Base-by-base conservation (phyloP, 2,888 invertebrate genomes). In the Cistogaster globosa region DNA sequence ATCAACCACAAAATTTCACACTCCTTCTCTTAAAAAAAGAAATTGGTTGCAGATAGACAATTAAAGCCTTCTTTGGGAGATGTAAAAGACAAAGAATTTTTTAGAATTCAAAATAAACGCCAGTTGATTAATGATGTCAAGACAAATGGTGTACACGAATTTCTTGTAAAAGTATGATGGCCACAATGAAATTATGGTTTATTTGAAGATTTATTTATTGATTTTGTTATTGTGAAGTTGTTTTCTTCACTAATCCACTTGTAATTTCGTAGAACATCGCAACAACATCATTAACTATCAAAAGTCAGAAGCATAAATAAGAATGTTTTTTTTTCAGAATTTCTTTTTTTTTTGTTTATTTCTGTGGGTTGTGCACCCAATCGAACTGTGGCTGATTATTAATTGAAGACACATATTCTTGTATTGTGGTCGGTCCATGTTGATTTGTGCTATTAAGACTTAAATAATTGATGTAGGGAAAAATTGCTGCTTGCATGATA, bases 241-340 rank as follows among this genome's bases (percentile, higher is more conserved):
- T 68, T 58, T 22, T 74, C 42, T 57, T 32, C 62, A 69, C 57
- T 77, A 76, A 85, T 78, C 78, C 69, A 78, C 85, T 85, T 85
- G 85, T 82, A 78, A 78, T 71, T 82, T 69, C 55, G 42, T 69
- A 69, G 85, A 85, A 81, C 42, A 75, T 57, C 11, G 58, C 81
- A 86, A 86, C 86, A 84, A 87, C 87, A 90, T 88, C 88, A 90
- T 89, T 67, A 80, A 58, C 38, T 51, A 58, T 8, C 16, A 67
- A 79, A 63, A 84, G 63, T 79, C 86, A 83, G 72, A 77, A 79
- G 83, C 83, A 86, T 83, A 77, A 72, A 80, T 71, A 74, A 74
- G 63, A 71, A 76, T 80, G 68, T 80, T 45, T 26, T 75, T 53
- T 55, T 53, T 48, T 68, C 7, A 45, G 11, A 63, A 18, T 58